These are phyloP conservation scores for Sylvia borin DNA, from an alignment of 2,797 vertebrate genomes.

Conservation along the genomic window DNA sequence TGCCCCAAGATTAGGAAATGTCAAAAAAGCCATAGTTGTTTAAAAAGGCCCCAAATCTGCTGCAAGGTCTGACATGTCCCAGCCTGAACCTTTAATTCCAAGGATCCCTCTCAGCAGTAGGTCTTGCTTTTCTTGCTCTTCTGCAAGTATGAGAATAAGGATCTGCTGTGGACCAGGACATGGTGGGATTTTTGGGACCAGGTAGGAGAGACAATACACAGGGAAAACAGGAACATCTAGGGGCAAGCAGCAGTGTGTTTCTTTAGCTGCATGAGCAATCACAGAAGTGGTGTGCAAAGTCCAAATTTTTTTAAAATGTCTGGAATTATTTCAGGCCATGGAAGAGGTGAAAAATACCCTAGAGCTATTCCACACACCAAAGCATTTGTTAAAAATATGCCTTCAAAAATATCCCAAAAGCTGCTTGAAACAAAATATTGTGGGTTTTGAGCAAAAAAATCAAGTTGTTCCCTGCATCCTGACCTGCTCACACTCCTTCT, in stretches of 20 bases:
- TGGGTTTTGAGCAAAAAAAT: background rate
- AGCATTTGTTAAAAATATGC: background rate
- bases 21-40: background rate
- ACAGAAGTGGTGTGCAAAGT: background rate
- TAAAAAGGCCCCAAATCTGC: background rate
- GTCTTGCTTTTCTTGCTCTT: background rate
- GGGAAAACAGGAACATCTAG: background rate
- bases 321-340: background rate
- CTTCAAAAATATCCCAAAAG: background rate
- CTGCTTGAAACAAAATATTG: background rate
- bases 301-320: background rate
- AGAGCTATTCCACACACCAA: background rate
- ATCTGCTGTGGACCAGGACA: background rate
- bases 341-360: background rate
- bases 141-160: background rate
- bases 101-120: background rate
- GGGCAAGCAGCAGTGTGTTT: background rate
- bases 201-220: background rate
- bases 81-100: background rate
- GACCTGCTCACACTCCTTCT: background rate
- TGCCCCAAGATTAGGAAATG: background rate
- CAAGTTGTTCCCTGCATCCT: fast-evolving
- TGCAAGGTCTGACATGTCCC: background rate
- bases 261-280: background rate
- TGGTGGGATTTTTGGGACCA: background rate